phyloP scores from a whole-genome alignment of 2,797 vertebrate species.

The Selene dorsalis region DNA sequence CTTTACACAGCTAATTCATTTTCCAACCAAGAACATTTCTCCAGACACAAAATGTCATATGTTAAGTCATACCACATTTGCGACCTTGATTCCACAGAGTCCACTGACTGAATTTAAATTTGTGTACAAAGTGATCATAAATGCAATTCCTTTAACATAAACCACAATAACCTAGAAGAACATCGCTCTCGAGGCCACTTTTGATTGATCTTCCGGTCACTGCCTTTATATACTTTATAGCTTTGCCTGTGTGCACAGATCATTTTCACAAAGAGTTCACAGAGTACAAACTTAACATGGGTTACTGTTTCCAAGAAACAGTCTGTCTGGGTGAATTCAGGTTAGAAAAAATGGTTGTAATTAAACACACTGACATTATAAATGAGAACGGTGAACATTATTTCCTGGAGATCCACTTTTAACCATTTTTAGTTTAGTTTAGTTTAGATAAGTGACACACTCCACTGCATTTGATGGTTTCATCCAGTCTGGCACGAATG shows the following conservation, averaged over 20 bases:
- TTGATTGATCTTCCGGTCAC: background rate
- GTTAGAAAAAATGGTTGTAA: slow-evolving; percentile 12
- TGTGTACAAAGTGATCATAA: background rate
- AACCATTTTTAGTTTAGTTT: background rate
- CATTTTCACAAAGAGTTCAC: slow-evolving; percentile 21
- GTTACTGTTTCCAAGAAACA: slow-evolving; percentile 24
- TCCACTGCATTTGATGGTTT: background rate
- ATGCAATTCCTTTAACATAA: too few relatives aligned
- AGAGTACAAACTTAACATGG: background rate
- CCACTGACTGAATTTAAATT: background rate
- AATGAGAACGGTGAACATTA: background rate
- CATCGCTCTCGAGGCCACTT: too few relatives aligned
- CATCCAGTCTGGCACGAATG: background rate
- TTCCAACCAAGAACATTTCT: background rate
- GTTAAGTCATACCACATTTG: background rate
- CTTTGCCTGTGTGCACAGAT: slow-evolving; percentile 6
- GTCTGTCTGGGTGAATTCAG: slow-evolving; percentile 1
- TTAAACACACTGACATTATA: slow-evolving; percentile 4
- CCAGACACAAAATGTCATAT: background rate
- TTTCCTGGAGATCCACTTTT: background rate
- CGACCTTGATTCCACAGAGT: background rate
- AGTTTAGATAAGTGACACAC: background rate
- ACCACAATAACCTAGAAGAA: too few relatives aligned
- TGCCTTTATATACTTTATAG: background rate
- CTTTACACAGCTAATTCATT: background rate